A percentile compares a stretch with the other conserved stretches of the same genome.
These are phyloP conservation scores for Pediacus dermestoides DNA, from an alignment of 2,888 invertebrate genomes.

Conservation along the genomic window DNA sequence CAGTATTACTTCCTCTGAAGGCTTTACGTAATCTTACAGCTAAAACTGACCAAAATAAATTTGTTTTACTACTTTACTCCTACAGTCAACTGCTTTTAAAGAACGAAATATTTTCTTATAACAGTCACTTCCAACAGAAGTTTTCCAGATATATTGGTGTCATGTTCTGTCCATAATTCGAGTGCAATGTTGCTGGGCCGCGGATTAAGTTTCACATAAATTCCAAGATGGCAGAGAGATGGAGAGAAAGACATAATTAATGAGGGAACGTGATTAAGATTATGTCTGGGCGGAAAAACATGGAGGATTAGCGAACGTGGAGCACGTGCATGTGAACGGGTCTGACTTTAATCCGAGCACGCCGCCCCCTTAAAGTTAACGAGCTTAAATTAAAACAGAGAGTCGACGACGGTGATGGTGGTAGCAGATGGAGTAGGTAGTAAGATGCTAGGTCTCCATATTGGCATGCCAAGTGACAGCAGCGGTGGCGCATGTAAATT, in stretches of 20 bases:
- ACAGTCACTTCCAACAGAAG: no score
- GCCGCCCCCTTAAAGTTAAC: conserved; percentile 23
- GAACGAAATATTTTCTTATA: no score
- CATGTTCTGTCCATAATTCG: conserved; percentile 38
- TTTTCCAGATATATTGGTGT: conserved; percentile 34
- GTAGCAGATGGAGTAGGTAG: no score
- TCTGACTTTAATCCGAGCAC: conserved; percentile 20
- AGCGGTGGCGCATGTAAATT: conserved; percentile 16
- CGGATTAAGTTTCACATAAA: conserved; percentile 36
- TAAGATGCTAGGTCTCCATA: conserved; percentile 5
- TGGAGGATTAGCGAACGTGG: conserved; percentile 19
- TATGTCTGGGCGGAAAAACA: conserved; percentile 35
- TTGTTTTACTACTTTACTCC: no score
- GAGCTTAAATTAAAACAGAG: conserved; percentile 30
- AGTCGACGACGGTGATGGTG: conserved; percentile 23
- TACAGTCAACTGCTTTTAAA: no score
- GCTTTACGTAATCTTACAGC: no score
- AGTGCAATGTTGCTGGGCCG: conserved; percentile 3
- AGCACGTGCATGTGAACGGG: conserved; percentile 24
- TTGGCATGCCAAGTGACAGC: conserved; percentile 10
- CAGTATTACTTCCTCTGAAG: no score
- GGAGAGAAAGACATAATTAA: conserved; percentile 47
- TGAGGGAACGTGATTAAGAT: conserved; percentile 49
- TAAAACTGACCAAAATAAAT: no score
- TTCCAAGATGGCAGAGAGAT: conserved; percentile 35